Evolutionary conservation across 2,113 vertebrate species (phyloP).

Genomic region (Ceyx margarethae): DNA sequence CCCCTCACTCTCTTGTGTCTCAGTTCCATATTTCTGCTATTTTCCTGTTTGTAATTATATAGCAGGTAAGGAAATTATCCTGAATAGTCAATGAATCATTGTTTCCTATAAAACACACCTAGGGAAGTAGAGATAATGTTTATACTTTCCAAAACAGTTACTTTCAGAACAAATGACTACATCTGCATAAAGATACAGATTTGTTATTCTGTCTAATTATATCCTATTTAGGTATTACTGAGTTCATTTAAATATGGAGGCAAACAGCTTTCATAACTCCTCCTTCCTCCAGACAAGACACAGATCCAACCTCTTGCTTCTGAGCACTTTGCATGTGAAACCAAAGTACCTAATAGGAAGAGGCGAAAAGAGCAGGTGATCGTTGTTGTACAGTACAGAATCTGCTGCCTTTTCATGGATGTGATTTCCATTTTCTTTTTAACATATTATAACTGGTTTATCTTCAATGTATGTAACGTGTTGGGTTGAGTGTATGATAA

Average conservation of each 20-base stretch:
- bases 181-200: background rate
- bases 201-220: background rate
- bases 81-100: background rate
- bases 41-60: background rate
- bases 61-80: background rate
- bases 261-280: background rate
- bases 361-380: background rate
- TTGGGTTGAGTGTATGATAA: background rate
- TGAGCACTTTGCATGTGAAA: background rate
- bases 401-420: background rate
- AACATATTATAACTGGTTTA: background rate
- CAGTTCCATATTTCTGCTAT: background rate
- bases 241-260: background rate
- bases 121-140: background rate
- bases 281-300: background rate
- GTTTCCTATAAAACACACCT: background rate
- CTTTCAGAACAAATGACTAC: background rate
- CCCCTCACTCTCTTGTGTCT: background rate
- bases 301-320: background rate
- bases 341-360: background rate
- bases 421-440: background rate
- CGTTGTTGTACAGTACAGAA: background rate
- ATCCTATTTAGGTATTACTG: background rate
- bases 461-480: background rate
- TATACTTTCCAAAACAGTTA: background rate